Conservation (phyloP, 2,888 invertebrate genomes). For the Epirrita christyi region DNA sequence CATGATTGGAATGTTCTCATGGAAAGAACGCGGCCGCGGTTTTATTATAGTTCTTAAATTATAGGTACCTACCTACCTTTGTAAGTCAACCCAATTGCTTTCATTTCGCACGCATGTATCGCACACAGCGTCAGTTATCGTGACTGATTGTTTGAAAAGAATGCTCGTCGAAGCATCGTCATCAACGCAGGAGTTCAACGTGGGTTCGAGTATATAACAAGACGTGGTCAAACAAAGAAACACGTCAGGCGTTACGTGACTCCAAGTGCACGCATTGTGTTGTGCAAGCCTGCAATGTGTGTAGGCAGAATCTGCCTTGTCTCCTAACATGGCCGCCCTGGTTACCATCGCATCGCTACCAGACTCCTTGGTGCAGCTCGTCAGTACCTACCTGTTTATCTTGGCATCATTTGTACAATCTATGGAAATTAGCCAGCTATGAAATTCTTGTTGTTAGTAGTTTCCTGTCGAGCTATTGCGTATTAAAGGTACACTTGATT, state of each 20-base stretch:
- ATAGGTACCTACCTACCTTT: conserved; percentile 16
- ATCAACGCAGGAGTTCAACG: conserved; percentile 9
- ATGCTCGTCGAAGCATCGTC: conserved; percentile 20
- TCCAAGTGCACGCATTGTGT: conserved; percentile 41
- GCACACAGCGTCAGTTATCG: conserved; percentile 18
- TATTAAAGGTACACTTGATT: conserved; percentile 33
- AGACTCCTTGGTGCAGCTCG: conserved; percentile 50
- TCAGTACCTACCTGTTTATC: conserved; percentile 36
- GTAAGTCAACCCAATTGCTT: too few relatives aligned
- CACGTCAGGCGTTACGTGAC: conserved; percentile 40
- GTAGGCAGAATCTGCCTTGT: conserved; percentile 55
- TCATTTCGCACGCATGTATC: conserved; percentile 38
- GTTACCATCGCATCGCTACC: conserved; percentile 40
- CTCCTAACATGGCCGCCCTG: conserved; percentile 51
- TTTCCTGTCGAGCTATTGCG: conserved; percentile 33
- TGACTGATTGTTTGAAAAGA: conserved; percentile 16
- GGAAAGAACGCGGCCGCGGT: conserved; percentile 69
- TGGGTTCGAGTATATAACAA: conserved; percentile 12
- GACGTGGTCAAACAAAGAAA: conserved; percentile 39
- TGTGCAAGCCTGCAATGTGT: conserved; percentile 42
- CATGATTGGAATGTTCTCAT: conserved; percentile 71
- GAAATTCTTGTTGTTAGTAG: conserved; percentile 9
- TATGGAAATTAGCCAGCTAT: conserved; percentile 20
- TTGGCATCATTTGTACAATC: conserved; percentile 36
- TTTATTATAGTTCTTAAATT: conserved; percentile 23